Base-by-base conservation (phyloP, 2,888 invertebrate genomes). In the Chrysolina haemoptera region DNA sequence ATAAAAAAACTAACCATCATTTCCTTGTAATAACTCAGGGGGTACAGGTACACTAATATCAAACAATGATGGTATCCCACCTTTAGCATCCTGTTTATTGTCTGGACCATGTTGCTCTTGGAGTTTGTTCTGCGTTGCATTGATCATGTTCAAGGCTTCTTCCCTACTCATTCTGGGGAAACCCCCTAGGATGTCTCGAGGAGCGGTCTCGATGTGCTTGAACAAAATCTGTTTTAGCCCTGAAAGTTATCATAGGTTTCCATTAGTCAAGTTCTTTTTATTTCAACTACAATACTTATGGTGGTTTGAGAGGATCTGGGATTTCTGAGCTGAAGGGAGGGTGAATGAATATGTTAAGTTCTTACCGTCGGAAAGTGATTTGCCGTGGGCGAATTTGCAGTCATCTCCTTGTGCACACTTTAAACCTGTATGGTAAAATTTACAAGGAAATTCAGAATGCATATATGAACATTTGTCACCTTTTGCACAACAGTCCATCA, bases 381-480 rank as follows among this genome's bases (percentile, higher is more conserved):
- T 93, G 20, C 93, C 94, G 87, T 99, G 98, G 40, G 96, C 96
- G 88, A 98, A 98, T 88, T 97, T 96, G 89, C 98, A 99, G 76
- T 94, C 93, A 41, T 93, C 92, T 66, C 91, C 91, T 48, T 90
- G 91, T 78, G 92, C 91, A 88, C 98, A 98, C 70, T 94, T 93
- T 87, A 95, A 91, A 78, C 98, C 98, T 68, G 97, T 95, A 87
- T 99, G 98, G 88, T 94, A 98, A 89, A 95, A 98, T 90, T 98
- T 98, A 89, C 98, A 98, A 18, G 98, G 98, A 88, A 98, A 98
- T 87, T 98, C 98, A 83, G 95, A 93, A 89, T 98, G 98, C 95
- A 98, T 95, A 86, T 97, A 99, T 20, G 96, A 91, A 89, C 98
- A 99, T 88, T 96, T 96, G 82, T 97, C 97, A 83, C 96, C 93